phyloP scores from a whole-genome alignment of 1,140 invertebrate species.

The Oncopeltus fasciatus region DNA sequence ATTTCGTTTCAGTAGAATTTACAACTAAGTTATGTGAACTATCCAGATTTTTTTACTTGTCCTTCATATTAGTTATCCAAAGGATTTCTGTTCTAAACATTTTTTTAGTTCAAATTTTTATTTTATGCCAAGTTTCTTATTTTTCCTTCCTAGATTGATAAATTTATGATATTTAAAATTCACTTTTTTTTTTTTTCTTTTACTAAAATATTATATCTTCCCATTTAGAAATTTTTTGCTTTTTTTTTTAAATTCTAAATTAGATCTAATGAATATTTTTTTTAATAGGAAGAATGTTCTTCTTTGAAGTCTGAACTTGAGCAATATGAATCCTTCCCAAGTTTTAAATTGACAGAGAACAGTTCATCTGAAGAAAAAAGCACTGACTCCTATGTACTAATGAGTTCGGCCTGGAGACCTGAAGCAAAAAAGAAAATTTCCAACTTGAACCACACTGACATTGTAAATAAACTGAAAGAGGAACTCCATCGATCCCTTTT shows the following conservation, averaged over 20 bases:
- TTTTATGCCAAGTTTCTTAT: too few relatives aligned
- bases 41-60: too few relatives aligned
- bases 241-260: not conserved
- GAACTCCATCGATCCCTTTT: conserved; percentile 17
- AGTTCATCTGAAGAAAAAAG: conserved; percentile 16
- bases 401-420: conserved; percentile 1
- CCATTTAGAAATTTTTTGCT: not conserved
- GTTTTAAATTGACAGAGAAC: conserved; percentile 3
- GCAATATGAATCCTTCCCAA: conserved; percentile 20
- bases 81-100: too few relatives aligned
- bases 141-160: too few relatives aligned
- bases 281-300: conserved; percentile 23
- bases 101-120: too few relatives aligned
- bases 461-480: conserved; percentile 12
- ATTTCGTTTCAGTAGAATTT: too few relatives aligned
- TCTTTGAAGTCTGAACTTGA: conserved; percentile 16
- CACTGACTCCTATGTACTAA: conserved; percentile 11
- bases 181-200: too few relatives aligned
- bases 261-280: not conserved
- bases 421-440: not conserved
- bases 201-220: not conserved
- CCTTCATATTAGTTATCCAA: too few relatives aligned
- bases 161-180: too few relatives aligned
- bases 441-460: conserved; percentile 5
- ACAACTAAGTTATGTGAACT: too few relatives aligned